Percentiles rank a stretch among this genome's conserved stretches.
phyloP scores from a whole-genome alignment of 2,888 invertebrate species.

The Bursaphelenchus okinawaensis region DNA sequence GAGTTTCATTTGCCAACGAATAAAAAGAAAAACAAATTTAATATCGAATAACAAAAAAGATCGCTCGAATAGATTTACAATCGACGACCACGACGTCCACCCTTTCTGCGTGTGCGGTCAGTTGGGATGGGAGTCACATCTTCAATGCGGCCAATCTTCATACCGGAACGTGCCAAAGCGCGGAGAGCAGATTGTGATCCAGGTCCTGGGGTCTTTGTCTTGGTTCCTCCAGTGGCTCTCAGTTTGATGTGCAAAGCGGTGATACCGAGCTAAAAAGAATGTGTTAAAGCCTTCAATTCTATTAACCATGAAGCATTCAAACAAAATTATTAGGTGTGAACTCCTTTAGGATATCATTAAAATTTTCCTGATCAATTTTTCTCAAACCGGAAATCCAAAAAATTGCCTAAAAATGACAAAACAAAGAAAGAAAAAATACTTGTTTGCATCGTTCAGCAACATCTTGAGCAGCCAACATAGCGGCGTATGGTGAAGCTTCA shows the following conservation, averaged over 20 bases:
- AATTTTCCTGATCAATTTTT: too few relatives aligned
- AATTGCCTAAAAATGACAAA: not conserved
- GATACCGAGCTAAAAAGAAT: constrained; percentile 68
- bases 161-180: constrained; percentile 93
- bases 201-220: constrained; percentile 66
- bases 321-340: not conserved
- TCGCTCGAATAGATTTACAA: constrained; percentile 67
- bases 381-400: too few relatives aligned
- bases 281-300: not conserved
- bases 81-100: constrained; percentile 97
- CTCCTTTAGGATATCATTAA: too few relatives aligned
- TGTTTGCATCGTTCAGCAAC: constrained; percentile 97
- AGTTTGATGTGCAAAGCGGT: constrained; percentile 96
- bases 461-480: constrained; percentile 99
- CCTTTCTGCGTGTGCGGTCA: constrained; percentile 98
- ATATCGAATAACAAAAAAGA: constrained; percentile 9
- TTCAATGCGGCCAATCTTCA: constrained; percentile 96
- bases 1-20: not conserved
- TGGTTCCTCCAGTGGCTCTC: constrained; percentile 85
- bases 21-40: constrained; percentile 4
- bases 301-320: not conserved
- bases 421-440: constrained; percentile 60
- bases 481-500: constrained; percentile 98
- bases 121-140: constrained; percentile 99
- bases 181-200: constrained; percentile 92